Evolutionary conservation across 2,113 vertebrate genomes (phyloP).

Genomic region (Notothenia rossii): DNA sequence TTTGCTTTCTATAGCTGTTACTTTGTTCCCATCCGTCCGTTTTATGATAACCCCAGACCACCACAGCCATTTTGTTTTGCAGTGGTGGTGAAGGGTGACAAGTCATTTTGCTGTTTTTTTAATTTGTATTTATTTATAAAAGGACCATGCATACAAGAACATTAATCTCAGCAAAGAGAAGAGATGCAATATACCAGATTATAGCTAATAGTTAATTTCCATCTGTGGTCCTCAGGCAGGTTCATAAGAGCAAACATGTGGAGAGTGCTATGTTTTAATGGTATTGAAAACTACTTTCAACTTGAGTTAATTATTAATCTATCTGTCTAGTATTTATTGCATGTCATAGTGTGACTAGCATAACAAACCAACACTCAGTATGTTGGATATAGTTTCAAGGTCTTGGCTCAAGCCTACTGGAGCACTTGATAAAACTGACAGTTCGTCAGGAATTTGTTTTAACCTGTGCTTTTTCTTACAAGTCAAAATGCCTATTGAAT

Average conservation of each 20-base stretch:
- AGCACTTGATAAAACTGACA: neutral
- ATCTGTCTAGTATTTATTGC: neutral
- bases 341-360: neutral
- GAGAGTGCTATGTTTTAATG: neutral
- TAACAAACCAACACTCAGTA: neutral
- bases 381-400: neutral
- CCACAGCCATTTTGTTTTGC: neutral
- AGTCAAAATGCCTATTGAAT: neutral
- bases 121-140: too few relatives aligned
- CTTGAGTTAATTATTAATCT: too few relatives aligned
- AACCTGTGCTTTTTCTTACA: neutral
- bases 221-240: too few relatives aligned
- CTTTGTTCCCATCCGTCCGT: neutral
- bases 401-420: neutral
- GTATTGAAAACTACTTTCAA: neutral
- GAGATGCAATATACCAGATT: too few relatives aligned
- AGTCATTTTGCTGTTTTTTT: too few relatives aligned
- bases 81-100: neutral
- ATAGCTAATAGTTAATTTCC: too few relatives aligned
- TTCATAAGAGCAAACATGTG: too few relatives aligned
- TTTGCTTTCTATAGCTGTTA: constrained; percentile 11
- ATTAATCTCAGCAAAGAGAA: too few relatives aligned
- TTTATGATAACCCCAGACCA: neutral
- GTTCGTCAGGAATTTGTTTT: neutral
- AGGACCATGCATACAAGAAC: too few relatives aligned